These are phyloP conservation scores for Lissonota sp. DNA, from an alignment of 2,888 invertebrate genomes.

Conservation along the genomic window DNA sequence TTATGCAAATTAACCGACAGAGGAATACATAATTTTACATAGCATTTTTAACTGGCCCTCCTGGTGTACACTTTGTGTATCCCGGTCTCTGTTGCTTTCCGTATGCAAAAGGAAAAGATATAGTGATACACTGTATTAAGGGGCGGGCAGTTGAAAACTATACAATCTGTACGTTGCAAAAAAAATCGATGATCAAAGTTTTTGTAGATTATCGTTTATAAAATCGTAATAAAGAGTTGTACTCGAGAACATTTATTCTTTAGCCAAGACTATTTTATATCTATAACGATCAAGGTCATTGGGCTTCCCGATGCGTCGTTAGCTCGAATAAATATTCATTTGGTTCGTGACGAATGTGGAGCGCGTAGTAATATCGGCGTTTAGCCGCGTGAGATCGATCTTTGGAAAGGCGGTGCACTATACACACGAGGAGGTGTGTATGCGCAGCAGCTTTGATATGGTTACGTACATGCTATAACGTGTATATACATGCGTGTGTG, in stretches of 20 bases:
- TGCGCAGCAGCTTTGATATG: conserved; percentile 46
- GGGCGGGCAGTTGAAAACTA: too few relatives aligned
- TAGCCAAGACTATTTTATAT: background rate
- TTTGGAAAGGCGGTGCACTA: conserved; percentile 58
- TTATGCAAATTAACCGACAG: conserved; percentile 4
- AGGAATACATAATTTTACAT: background rate
- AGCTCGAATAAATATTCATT: conserved; percentile 56
- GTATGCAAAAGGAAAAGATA: too few relatives aligned
- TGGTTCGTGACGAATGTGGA: conserved; percentile 55
- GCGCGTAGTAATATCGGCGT: conserved; percentile 62
- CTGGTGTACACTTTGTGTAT: too few relatives aligned
- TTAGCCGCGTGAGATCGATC: conserved; percentile 62
- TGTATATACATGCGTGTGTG: background rate
- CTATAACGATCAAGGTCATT: conserved; percentile 45
- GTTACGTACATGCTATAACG: background rate
- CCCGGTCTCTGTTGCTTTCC: too few relatives aligned
- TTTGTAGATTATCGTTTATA: background rate
- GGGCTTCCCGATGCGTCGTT: conserved; percentile 34
- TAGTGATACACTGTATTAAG: too few relatives aligned
- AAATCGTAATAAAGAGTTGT: conserved; percentile 2
- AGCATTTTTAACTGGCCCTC: too few relatives aligned
- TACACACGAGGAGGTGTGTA: conserved; percentile 47
- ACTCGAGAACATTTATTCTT: too few relatives aligned
- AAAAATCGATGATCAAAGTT: conserved; percentile 12
- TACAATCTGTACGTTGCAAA: background rate